Evolutionary conservation across 2,797 vertebrate genomes (phyloP), one percentile per base, ranked within the genome.

Genomic region (Spea hammondii): DNA sequence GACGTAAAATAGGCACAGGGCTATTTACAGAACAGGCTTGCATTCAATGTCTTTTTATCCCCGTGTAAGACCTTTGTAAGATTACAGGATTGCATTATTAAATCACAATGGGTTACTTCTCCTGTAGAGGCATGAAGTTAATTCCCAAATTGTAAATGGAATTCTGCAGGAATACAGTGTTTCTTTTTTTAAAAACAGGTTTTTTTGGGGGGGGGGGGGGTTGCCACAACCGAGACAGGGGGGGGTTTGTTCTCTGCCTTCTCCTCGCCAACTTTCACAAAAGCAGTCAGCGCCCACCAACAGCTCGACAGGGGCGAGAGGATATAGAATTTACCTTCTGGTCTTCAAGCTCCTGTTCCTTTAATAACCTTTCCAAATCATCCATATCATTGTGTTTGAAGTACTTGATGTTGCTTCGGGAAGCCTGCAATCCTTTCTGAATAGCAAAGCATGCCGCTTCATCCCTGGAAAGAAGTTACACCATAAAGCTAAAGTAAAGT

Each of bases 311-410:
- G 32, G 32, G 32, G 32, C 32, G 2, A 32, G 32, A 32, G 32
- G 32, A 55, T 85, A 83, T 54, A 54, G 4, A 8, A 66, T 9
- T 45, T 82, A 97, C 97, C 95, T 96, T 98, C 85, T 96, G 95
- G 89, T 99, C 98, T 87, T 98, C 97, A 44, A 91, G 83, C 86
- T 98, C 96, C 86, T 99, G 97, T 72, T 99, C 96, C 84, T 94
- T 95, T 44, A 99, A 89, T 44, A 99, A 88, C 79, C 88, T 89
- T 87, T 99, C 96, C 85, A 99, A 92, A 85, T 99, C 95, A 68
- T 93, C 90, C 92, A 98, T 94, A 87, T 99, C 96, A 62, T 99
- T 99, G 88, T 99, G 98, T 79, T 95, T 96, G 89, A 99, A 99
- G 85, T 96, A 95, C 84, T 97, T 98, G 88, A 98, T 94, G 86